Base-by-base conservation (phyloP, 2,113 vertebrate genomes). In the Cebidichthys violaceus region DNA sequence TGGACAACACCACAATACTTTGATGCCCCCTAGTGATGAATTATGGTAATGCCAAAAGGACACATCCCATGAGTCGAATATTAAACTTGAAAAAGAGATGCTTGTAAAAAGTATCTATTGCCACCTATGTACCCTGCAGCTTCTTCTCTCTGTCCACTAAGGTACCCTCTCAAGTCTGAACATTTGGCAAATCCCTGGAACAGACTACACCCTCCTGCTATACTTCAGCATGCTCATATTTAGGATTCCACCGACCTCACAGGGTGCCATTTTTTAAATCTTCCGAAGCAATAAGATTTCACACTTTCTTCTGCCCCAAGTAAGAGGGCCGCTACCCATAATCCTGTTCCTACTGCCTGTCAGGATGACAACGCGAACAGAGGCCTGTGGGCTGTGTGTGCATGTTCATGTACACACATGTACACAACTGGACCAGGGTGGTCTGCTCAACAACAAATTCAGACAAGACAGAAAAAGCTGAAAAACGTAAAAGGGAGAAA, bases 261-360 rank as follows among this genome's bases (percentile, higher is more conserved):
- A 29, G 31, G 80, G 72, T 81, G 37, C 81, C 61, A 62, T 82
- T 85, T 88, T 81, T 86, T 70, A 82, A 92, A 90, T 89, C 87
- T 89, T 81, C 86, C 43, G 43, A 80, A 87, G 86, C 77, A 92
- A 91, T 90, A 89, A 86, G 85, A 91, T 91, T 93, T 92, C 89
- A 91, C 83, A 88, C 84, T 88, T 86, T 84, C 82, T 85, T 79
- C 83, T 68, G 76, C 73, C 79, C 86, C 76, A 70, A 85, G 85
- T 86, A 67, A 86, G 61, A 88, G 72, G 37, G 77, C 70, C 62
- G 64, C 86, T 70, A 71, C 62, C 89, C 72, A 60, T 89, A 89
- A 94, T 90, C 87, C 82, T 86, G 87, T 81, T 88, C 87, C 86
- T 88, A 79, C 79, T 85, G 85, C 87, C 85, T 82, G 91, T 92